Conservation (phyloP, 2,888 invertebrate species). For the Morpho helenor region DNA sequence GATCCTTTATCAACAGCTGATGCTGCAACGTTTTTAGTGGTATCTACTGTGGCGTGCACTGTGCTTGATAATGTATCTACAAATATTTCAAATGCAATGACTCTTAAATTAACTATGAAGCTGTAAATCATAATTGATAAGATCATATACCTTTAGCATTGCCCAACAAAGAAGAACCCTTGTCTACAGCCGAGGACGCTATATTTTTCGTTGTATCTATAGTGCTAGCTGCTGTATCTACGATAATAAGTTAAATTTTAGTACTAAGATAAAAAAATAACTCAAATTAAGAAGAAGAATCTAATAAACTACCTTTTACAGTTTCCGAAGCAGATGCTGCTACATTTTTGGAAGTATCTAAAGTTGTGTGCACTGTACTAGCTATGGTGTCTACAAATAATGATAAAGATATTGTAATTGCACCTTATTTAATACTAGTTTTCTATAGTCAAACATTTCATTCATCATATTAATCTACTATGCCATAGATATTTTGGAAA, state of each 20-base stretch:
- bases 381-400: slow-evolving; percentile 40
- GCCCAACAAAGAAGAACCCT: slow-evolving; percentile 42
- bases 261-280: not conserved
- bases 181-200: slow-evolving; percentile 62
- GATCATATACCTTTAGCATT: slow-evolving; percentile 43
- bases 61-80: slow-evolving; percentile 42
- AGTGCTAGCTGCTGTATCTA: slow-evolving; percentile 40
- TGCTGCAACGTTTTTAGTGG: slow-evolving; percentile 33
- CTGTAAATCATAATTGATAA: slow-evolving; percentile 1
- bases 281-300: not conserved
- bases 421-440: too few relatives aligned
- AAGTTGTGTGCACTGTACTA: slow-evolving; percentile 43
- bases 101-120: not conserved
- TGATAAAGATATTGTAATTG: not conserved
- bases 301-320: slow-evolving; percentile 44
- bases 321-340: slow-evolving; percentile 44
- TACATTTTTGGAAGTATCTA: slow-evolving; percentile 53
- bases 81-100: slow-evolving; percentile 13
- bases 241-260: slow-evolving; percentile 11
- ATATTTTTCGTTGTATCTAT: slow-evolving; percentile 64
- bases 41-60: slow-evolving; percentile 38
- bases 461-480: too few relatives aligned
- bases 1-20: slow-evolving; percentile 43
- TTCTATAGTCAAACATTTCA: too few relatives aligned
- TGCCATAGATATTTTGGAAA: too few relatives aligned